phyloP scores from a whole-genome alignment of 1,140 invertebrate genomes.

The Tribolium castaneum region DNA sequence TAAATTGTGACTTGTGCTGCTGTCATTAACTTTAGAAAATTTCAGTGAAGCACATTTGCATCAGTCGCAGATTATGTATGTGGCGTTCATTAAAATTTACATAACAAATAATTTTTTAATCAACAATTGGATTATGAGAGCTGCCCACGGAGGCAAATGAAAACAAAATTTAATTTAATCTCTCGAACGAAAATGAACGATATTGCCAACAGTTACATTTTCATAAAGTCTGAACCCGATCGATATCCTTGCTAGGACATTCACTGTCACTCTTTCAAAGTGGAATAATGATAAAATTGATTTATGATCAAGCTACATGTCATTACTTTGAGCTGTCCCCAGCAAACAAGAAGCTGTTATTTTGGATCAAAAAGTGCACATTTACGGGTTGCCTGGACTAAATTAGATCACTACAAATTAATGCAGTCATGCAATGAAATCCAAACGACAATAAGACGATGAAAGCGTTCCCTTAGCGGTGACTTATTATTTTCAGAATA shows the following conservation, averaged over 20 bases:
- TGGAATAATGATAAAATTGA: conserved; percentile 8
- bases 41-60: no score
- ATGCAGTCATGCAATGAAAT: background rate
- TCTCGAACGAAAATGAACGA: background rate
- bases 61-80: no score
- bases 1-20: background rate
- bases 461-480: background rate
- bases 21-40: background rate
- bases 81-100: background rate
- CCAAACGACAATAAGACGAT: background rate
- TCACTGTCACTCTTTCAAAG: background rate
- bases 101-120: background rate
- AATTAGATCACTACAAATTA: background rate
- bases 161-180: background rate
- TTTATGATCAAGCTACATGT: conserved; percentile 10
- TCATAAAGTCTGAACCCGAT: background rate
- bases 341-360: background rate
- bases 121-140: background rate
- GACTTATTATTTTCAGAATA: background rate
- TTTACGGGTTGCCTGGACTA: background rate
- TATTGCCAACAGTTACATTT: background rate
- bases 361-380: conserved; percentile 2
- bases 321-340: background rate
- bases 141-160: background rate
- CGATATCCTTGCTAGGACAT: background rate